Base-by-base conservation (phyloP, 92 coral and sea anemone species). In the Porites lobata region DNA sequence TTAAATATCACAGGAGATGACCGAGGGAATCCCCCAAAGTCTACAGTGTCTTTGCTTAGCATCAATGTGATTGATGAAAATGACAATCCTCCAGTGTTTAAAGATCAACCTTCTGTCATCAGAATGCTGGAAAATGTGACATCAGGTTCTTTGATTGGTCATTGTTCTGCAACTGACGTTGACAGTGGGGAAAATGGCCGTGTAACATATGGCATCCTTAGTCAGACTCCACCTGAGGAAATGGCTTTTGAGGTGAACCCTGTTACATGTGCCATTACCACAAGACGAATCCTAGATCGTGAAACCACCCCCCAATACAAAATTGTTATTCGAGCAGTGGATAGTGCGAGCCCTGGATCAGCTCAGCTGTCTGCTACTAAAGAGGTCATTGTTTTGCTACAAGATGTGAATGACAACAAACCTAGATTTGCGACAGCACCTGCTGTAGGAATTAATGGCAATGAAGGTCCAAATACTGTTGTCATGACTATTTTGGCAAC, bases 381-480 rank as follows among this genome's bases (percentile, higher is more conserved):
- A 76, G 80, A 81, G 58, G 83, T 98, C 66, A 89, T 79, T 1
- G 85, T 98, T 61, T 65, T 71, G 20, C 62, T 98, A 38, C 50
- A 79, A 24, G 99, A 98, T 88, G 88, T 92, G 61, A 98, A 98
- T 86, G 99, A 98, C 69, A 98, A 98, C 84, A 76, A 58, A 50
- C 98, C 99, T 24, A 80, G 93, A 61, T 98, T 98, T 90, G 83
- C 87, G 2, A 90, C 98, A 6, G 92, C 98, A 21, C 97, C 98
- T 4, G 96, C 99, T 18, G 92, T 93, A 22, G 81, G 74, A 14
- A 87, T 93, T 67, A 2, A 11, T 13, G 86, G 66, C 65, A 78
- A 72, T 69, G 47, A 74, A 32, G 87, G 84, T 38, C 15, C 76
- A 1, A 94, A 95, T 51, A 79, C 75, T 26, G 50, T 87, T 9